These are phyloP conservation scores for Mohoua ochrocephala DNA, from an alignment of 2,113 vertebrate genomes.

Conservation along the genomic window DNA sequence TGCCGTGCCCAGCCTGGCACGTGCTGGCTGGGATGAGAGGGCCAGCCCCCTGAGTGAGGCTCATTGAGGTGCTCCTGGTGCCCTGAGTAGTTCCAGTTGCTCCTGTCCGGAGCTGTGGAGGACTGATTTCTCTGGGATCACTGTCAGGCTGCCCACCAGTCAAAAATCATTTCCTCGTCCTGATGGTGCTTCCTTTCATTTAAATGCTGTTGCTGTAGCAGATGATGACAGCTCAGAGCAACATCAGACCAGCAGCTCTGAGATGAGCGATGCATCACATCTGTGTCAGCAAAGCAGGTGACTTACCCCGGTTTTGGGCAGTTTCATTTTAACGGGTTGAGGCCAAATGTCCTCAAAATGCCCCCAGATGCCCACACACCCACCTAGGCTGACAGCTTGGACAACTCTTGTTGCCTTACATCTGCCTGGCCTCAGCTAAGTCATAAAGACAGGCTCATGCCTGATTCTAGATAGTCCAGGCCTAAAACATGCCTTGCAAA, in stretches of 20 bases:
- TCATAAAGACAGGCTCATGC: not conserved
- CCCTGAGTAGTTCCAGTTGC: not conserved
- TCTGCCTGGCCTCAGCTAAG: not conserved
- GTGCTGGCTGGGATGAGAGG: too few relatives aligned
- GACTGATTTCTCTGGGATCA: not conserved
- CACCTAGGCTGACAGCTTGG: not conserved
- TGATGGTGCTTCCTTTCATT: not conserved
- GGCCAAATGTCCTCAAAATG: not conserved
- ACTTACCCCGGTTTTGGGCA: not conserved
- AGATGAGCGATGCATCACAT: not conserved
- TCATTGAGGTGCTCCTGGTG: accelerated
- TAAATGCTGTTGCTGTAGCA: not conserved
- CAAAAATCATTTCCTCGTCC: not conserved
- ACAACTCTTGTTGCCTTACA: not conserved
- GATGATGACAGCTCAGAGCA: not conserved
- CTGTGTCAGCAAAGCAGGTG: not conserved
- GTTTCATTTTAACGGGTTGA: not conserved
- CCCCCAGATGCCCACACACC: not conserved
- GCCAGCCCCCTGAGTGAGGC: accelerated
- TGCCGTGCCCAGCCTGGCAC: not conserved
- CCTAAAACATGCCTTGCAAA: not conserved
- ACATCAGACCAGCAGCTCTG: not conserved
- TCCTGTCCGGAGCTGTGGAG: not conserved
- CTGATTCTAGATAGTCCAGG: not conserved
- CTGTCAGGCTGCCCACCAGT: not conserved